A percentile compares a stretch with the other conserved stretches of the same genome.
These are phyloP conservation scores for Chalcis sispes DNA, from an alignment of 2,888 invertebrate species.

Conservation along the genomic window DNA sequence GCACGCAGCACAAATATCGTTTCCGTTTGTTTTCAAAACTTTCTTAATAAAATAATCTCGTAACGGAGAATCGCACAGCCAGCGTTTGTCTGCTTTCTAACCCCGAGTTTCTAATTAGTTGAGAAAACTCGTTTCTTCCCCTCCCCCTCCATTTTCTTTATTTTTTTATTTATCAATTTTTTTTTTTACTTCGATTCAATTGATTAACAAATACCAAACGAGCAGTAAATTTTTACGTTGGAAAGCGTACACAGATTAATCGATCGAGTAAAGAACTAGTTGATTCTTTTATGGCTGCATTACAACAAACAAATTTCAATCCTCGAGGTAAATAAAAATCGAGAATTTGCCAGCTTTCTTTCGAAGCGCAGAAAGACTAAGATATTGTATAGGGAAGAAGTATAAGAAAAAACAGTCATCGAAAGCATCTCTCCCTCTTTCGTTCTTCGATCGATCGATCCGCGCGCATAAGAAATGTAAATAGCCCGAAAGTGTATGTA, in stretches of 20 bases:
- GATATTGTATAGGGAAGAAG: neutral
- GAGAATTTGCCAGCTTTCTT: neutral
- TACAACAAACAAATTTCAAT: constrained; percentile 36
- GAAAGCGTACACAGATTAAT: constrained; percentile 1
- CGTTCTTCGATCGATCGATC: constrained; percentile 26
- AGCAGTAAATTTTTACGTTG: too few relatives aligned
- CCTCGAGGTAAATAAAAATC: constrained; percentile 42
- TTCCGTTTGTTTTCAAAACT: too few relatives aligned
- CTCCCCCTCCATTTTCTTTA: too few relatives aligned
- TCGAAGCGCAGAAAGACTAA: neutral
- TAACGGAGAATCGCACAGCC: too few relatives aligned
- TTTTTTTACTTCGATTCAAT: too few relatives aligned
- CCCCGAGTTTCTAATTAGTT: too few relatives aligned
- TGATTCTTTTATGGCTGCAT: neutral
- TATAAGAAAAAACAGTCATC: constrained; percentile 20
- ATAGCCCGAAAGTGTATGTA: constrained; percentile 27
- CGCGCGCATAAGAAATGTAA: constrained; percentile 33
- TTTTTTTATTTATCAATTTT: too few relatives aligned
- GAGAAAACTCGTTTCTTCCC: too few relatives aligned
- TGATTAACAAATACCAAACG: too few relatives aligned
- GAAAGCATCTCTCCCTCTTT: neutral
- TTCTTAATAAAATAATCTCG: too few relatives aligned
- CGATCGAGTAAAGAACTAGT: neutral
- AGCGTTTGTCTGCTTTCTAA: too few relatives aligned
- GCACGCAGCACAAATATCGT: too few relatives aligned